These are phyloP conservation scores for Hepsetus odoe DNA, from an alignment of 2,113 vertebrate species.

Conservation along the genomic window DNA sequence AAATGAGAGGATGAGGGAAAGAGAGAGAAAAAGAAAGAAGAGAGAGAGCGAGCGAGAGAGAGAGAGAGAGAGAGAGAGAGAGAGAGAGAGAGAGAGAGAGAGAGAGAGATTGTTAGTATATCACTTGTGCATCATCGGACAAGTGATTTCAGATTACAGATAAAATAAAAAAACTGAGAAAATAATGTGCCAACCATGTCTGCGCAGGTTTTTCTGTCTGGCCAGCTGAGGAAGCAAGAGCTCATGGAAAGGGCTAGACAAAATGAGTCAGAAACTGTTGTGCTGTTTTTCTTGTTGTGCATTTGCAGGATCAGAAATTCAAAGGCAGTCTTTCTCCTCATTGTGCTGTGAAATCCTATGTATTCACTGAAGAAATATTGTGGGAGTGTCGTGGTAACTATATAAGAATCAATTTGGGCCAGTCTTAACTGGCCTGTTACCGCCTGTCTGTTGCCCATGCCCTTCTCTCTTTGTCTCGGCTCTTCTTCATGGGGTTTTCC, in stretches of 20 bases:
- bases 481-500: neutral
- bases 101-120: too few species aligned
- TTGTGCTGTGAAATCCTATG: conserved; percentile 12
- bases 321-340: conserved; percentile 15
- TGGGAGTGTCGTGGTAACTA: conserved; percentile 26
- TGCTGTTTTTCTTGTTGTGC: conserved; percentile 24
- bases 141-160: conserved; percentile 26
- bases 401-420: conserved; percentile 40
- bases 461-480: neutral
- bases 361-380: conserved; percentile 24
- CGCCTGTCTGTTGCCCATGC: neutral
- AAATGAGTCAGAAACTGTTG: conserved; percentile 16
- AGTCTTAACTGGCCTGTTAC: neutral
- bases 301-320: conserved; percentile 27
- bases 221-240: conserved; percentile 37
- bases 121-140: too few species aligned
- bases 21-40: neutral
- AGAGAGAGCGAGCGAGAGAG: neutral
- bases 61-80: too few species aligned
- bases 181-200: conserved; percentile 14
- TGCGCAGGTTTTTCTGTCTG: neutral
- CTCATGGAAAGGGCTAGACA: conserved; percentile 36
- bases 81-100: too few species aligned
- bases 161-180: conserved; percentile 14
- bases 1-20: conserved; percentile 25